These are phyloP conservation scores for Nestor notabilis DNA, from an alignment of 2,113 vertebrate species.

Conservation along the genomic window DNA sequence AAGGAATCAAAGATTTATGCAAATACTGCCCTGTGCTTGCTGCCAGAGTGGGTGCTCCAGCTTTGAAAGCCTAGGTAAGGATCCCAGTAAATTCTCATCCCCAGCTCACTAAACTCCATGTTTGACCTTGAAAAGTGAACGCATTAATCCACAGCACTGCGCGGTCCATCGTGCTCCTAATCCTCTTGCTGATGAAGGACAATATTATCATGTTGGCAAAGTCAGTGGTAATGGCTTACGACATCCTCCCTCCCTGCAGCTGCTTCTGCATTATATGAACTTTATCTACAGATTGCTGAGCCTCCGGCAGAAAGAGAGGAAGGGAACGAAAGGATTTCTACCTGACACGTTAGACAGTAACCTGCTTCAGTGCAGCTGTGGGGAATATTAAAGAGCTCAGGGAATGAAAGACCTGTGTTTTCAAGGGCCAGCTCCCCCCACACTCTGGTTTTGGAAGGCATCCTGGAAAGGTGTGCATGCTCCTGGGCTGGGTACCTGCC, in stretches of 20 bases:
- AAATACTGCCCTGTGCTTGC: neutral
- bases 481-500: neutral
- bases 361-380: neutral
- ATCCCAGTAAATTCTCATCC: neutral
- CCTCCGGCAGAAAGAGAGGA: fast-evolving
- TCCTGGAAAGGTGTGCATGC: neutral
- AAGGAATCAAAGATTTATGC: neutral
- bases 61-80: fast-evolving
- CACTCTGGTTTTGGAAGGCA: neutral
- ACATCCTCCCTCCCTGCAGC: constrained; percentile 33
- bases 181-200: constrained; percentile 31
- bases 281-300: constrained; percentile 34
- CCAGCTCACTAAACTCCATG: neutral
- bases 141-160: neutral
- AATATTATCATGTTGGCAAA: neutral
- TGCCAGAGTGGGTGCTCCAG: neutral
- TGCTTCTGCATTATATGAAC: neutral
- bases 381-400: constrained; percentile 19
- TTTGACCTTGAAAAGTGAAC: neutral
- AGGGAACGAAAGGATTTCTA: neutral
- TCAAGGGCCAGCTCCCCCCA: neutral
- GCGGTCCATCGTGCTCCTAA: neutral
- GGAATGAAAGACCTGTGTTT: neutral
- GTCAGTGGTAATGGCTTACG: constrained; percentile 31
- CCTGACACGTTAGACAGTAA: constrained; percentile 15